Conservation (phyloP, 2,113 vertebrate species). For the Perca schrenkii region DNA sequence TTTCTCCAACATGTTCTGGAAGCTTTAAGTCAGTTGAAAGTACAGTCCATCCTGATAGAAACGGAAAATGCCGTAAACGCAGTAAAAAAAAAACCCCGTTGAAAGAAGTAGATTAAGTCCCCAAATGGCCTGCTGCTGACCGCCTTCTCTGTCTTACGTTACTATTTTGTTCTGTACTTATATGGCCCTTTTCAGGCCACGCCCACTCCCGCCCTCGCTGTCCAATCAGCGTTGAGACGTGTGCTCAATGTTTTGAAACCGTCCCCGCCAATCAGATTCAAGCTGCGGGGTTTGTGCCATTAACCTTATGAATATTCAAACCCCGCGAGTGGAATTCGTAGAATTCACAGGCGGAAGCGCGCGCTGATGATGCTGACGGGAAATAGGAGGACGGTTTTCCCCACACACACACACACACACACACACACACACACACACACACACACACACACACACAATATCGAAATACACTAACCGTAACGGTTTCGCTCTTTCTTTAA, state of each 20-base stretch:
- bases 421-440: neutral
- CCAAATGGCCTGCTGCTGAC: no score
- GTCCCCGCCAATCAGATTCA: slow-evolving; percentile 16
- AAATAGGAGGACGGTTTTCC: slow-evolving; percentile 31
- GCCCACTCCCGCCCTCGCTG: neutral
- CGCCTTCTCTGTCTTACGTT: neutral
- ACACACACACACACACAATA: neutral
- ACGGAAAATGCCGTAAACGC: no score
- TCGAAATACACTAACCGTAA: neutral
- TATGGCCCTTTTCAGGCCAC: rapidly evolving
- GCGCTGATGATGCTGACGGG: slow-evolving; percentile 28
- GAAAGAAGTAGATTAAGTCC: no score
- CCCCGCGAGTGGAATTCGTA: slow-evolving; percentile 47
- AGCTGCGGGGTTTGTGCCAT: neutral
- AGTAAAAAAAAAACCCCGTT: neutral
- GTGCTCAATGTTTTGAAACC: slow-evolving; percentile 69
- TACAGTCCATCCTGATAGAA: slow-evolving; percentile 21
- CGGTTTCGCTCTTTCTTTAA: neutral
- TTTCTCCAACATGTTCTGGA: slow-evolving; percentile 72
- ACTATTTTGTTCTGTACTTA: slow-evolving; percentile 30
- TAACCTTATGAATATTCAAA: slow-evolving; percentile 58
- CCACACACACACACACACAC: neutral
- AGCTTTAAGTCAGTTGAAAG: neutral
- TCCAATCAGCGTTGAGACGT: slow-evolving; percentile 48
- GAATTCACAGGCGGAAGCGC: slow-evolving; percentile 31